Evolutionary conservation across 2,113 vertebrate genomes (phyloP).

Genomic region (Aleadryas rufinucha): DNA sequence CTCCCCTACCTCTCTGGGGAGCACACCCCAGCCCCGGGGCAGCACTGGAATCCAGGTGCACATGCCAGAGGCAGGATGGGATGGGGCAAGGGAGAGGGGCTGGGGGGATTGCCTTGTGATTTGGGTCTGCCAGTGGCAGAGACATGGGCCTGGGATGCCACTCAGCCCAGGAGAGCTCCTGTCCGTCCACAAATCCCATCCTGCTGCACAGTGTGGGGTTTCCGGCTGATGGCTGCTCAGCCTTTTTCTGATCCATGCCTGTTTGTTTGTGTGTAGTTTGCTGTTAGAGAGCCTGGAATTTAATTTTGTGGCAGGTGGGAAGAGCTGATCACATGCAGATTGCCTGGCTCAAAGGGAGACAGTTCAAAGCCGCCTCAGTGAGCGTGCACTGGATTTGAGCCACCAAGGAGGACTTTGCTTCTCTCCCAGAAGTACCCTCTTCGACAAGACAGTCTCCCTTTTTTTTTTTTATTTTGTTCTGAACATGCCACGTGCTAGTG

Average conservation of each 20-base stretch:
- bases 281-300: constrained; percentile 18
- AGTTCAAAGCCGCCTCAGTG: not conserved
- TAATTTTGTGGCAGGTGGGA: accelerated
- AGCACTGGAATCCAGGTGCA: not conserved
- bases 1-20: not conserved
- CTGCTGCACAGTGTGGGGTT: not conserved
- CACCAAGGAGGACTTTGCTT: not conserved
- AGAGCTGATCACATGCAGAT: not conserved
- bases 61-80: not conserved
- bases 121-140: not conserved
- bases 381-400: not conserved
- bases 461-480: not conserved
- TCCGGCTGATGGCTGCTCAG: not conserved
- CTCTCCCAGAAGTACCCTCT: not conserved
- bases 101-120: not conserved
- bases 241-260: not conserved
- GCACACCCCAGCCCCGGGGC: accelerated
- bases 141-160: accelerated
- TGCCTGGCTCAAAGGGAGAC: not conserved
- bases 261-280: constrained; percentile 38
- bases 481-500: not conserved
- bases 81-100: not conserved
- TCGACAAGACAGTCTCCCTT: not conserved
- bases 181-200: not conserved
- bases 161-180: not conserved